Evolutionary conservation across 2,888 invertebrate genomes (phyloP), one percentile per base, ranked within the genome.

Genomic region (Seira sanloemensis): DNA sequence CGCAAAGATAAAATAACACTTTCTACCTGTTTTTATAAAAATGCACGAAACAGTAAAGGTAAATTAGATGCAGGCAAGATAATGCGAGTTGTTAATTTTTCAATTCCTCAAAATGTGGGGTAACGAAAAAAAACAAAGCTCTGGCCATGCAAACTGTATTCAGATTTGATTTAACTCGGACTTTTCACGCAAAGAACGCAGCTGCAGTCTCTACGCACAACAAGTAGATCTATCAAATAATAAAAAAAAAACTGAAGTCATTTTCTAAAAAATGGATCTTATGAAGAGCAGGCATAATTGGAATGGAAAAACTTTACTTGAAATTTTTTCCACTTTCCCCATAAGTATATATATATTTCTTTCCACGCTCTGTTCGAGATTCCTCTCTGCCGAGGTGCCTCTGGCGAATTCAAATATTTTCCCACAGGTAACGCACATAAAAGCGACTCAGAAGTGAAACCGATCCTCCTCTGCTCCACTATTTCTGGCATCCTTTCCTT

Each of bases 371-470:
- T 65, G 23, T 73, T 37, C 4, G 12, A 37, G 37, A 4, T 37
- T 7, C 37, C 12, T 37, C 37, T 37, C 12, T 37, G 37, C 37
- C 4, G n/a, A n/a, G n/a, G 12, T 37, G 37, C 37, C 37, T 37
- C 37, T 37, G 12, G 37, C 37, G 12, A 37, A 37, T 37, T 37
- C 37, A 4, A 12, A 37, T 12, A 7, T 81, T 71, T 81, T 81
- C 81, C 81, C 81, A 81, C 81, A 75, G 71, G 71, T 21, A 62
- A 62, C 26, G 23, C 9, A 27, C 2, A 62, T 19, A 37, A 37
- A 37, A 37, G 12, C 37, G 37, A 12, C n/a, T n/a, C 37, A 37
- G 37, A 37, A 12, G 37, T 37, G n/a, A 37, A 37, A 12, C 37
- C n/a, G 37, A 37, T 37, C 37, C 12, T 7, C 5, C 12, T 37